These are phyloP conservation scores for Caenorhabditis sp. DNA, from an alignment of 2,888 invertebrate genomes.

Conservation along the genomic window DNA sequence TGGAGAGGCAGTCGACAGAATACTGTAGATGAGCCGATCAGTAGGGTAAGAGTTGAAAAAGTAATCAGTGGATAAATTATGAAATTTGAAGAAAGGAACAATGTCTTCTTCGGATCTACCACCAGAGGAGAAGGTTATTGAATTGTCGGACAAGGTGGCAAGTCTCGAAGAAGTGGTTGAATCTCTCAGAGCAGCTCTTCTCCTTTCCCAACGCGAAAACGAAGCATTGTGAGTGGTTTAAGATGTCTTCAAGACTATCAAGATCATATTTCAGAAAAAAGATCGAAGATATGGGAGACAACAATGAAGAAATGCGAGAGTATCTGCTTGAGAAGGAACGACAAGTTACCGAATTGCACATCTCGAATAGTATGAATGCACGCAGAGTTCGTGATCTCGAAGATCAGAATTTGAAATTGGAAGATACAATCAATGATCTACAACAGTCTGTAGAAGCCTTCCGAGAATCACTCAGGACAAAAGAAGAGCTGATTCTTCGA, in stretches of 20 bases:
- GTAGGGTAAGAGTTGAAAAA: slow-evolving; percentile 17
- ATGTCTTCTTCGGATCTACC: slow-evolving; percentile 43
- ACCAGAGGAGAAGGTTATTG: slow-evolving; percentile 76
- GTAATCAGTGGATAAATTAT: no score
- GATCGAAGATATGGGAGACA: slow-evolving; percentile 60
- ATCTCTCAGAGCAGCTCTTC: slow-evolving; percentile 72
- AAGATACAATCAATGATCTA: slow-evolving; percentile 68
- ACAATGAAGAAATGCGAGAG: slow-evolving; percentile 69
- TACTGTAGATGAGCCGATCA: slow-evolving; percentile 46
- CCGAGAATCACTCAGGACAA: slow-evolving; percentile 78
- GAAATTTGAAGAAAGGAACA: slow-evolving; percentile 60
- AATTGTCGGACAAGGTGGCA: slow-evolving; percentile 77
- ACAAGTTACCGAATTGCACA: slow-evolving; percentile 75
- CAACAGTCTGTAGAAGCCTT: slow-evolving; percentile 78
- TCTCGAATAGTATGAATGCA: slow-evolving; percentile 71
- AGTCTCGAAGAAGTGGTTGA: slow-evolving; percentile 76
- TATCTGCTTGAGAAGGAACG: slow-evolving; percentile 73
- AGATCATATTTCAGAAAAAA: slow-evolving; percentile 36
- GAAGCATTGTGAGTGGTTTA: slow-evolving; percentile 74
- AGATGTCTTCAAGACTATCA: background rate
- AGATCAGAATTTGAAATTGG: slow-evolving; percentile 74
- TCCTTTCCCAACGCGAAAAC: slow-evolving; percentile 77
- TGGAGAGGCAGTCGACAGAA: slow-evolving; percentile 51
- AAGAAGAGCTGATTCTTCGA: slow-evolving; percentile 80
- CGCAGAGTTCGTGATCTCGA: slow-evolving; percentile 73